Base-by-base conservation (phyloP, 1,140 invertebrate genomes). In the Eumaeus atala region DNA sequence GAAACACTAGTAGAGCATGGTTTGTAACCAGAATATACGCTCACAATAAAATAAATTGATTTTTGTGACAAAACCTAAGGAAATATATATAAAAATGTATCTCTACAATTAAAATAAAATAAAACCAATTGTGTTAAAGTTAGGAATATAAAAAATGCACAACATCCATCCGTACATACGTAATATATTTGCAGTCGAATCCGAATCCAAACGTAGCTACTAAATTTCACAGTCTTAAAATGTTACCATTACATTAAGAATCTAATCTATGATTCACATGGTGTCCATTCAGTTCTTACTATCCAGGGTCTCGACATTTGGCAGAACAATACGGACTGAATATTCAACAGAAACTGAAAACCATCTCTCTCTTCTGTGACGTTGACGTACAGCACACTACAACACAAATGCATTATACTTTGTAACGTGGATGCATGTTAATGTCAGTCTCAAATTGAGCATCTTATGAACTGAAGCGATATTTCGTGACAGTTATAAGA, bases 151-250 rank as follows among this genome's bases (percentile, higher is more conserved):
- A 35, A 40, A 50, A 35, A 50, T 34, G 16, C 14, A 48, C 28
- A 56, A 28, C 48, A 50, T 37, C 33, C 54, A 49, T 51, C 54
- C 7, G 48, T 49, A 8, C 44, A 56, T 33, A 37, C 48, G 18
- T 28, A 3, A 28, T 28, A 28, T 28, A 12, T 18, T 48, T 17
- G n/a, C 44, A 14, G n/a, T 48, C 28, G 17, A 49, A 40, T 38
- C 40, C 28, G 9, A 33, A 47, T 28, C 47, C 5, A 44, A 16
- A 37, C 35, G 8, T 37, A 40, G 48, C 37, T 34, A 40, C 16
- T 56, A 40, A 59, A 59, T 54, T 44, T 54, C 47, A 35, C 52
- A 44, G 54, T 51, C 51, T 51, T 59, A 54, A 50, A 58, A 42
- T 28, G 48, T 48, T 33, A 44, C 48, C 50, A 59, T 48, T 51